Evolutionary conservation across 2,113 vertebrate genomes (phyloP), one percentile per base, ranked within the genome.

Genomic region (Seriola rivoliana): DNA sequence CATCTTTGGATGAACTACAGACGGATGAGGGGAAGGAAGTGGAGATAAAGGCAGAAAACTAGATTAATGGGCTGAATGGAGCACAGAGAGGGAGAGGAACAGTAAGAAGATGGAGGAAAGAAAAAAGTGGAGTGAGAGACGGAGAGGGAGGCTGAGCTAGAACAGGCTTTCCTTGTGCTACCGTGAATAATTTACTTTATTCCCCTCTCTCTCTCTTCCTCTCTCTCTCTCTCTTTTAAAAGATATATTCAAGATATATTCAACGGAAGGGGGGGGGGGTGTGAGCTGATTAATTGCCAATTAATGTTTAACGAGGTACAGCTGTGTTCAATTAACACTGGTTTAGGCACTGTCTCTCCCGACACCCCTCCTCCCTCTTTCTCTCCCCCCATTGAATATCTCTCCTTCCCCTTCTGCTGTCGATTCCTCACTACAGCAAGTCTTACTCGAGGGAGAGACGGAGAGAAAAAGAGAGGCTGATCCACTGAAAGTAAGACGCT

Each of bases 271-370:
- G 17, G 29, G 36, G 21, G 74, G 87, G 76, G 80, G 40, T 70
- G 55, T 25, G 65, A 83, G 80, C 90, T 94, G 93, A 95, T 94
- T 95, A 95, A 95, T 95, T 95, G 91, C 60, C 93, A 95, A 94
- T 95, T 95, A 94, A 94, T 93, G 85, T 90, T 93, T 94, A 95
- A 95, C 88, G 77, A 95, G 92, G 81, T 91, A 94, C 94, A 95
- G 94, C 94, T 95, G 95, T 94, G 91, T 91, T 93, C 92, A 94
- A 95, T 95, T 95, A 95, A 93, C 92, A 88, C 87, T 80, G 86
- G 75, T 92, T 90, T 78, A 86, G 82, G 58, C 66, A 25, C 77
- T 50, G 19, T 74, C 79, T 88, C 86, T 85, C 40, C 58, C 40
- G 6, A 46, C 82, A 67, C 62, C 69, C 40, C 67, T 16, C 21